Percentiles rank a stretch among this genome's conserved stretches.
Evolutionary conservation across 2,113 vertebrate genomes (phyloP).

Genomic region (Paramisgurnus dabryanus): DNA sequence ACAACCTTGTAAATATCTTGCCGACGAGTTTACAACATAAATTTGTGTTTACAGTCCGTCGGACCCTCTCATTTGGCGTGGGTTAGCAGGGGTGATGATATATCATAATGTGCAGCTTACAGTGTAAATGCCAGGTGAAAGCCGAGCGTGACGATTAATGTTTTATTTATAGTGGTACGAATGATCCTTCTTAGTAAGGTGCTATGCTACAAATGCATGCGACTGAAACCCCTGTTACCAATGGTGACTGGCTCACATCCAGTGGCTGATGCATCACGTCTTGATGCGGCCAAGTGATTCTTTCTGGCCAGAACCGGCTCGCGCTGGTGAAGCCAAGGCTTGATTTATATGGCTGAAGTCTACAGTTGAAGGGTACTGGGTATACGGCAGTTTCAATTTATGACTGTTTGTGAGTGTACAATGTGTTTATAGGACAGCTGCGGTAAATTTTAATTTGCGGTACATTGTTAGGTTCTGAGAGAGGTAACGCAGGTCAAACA

Average conservation of each 20-base stretch:
- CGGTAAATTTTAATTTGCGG: constrained; percentile 33
- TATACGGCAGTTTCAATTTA: constrained; percentile 36
- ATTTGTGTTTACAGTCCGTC: constrained; percentile 65
- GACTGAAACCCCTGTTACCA: constrained; percentile 59
- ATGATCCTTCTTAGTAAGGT: constrained; percentile 60
- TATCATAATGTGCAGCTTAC: constrained; percentile 73
- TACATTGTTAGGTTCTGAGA: constrained; percentile 12
- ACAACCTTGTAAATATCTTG: constrained; percentile 66
- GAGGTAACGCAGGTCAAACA: neutral
- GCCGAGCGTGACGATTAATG: constrained; percentile 58
- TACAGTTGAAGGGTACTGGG: constrained; percentile 13
- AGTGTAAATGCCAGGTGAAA: constrained; percentile 54
- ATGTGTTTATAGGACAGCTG: constrained; percentile 24
- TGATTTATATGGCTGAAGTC: constrained; percentile 25
- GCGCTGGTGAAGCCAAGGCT: constrained; percentile 40
- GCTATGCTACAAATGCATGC: constrained; percentile 56
- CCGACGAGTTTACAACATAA: constrained; percentile 55
- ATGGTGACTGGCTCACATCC: constrained; percentile 64
- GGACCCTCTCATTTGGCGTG: constrained; percentile 58
- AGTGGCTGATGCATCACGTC: constrained; percentile 62
- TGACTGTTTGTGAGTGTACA: constrained; percentile 5
- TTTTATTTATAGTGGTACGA: constrained; percentile 67
- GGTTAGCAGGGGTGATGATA: constrained; percentile 75
- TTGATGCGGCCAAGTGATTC: constrained; percentile 37
- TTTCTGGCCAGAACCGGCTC: constrained; percentile 52